Conservation (phyloP, 2,797 vertebrate species). For the Aldrovandia affinis region DNA sequence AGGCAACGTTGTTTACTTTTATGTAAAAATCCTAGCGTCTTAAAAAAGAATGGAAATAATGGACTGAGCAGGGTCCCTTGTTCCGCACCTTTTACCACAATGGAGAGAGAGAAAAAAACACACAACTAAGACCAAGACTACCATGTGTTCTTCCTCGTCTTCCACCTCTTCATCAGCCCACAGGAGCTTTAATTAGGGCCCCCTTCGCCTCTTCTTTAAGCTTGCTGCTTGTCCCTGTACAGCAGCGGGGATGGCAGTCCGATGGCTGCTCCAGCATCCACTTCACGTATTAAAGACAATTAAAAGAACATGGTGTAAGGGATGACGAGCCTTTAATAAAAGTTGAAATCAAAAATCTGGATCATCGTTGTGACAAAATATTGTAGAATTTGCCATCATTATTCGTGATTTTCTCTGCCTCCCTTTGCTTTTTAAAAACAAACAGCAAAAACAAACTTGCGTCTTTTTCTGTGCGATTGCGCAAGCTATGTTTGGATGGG, state of each 20-base stretch:
- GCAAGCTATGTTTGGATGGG: too few relatives aligned
- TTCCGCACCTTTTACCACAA: slow-evolving; percentile 74
- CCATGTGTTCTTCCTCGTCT: slow-evolving; percentile 61
- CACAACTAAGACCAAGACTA: slow-evolving; percentile 33
- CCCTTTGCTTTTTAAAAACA: too few relatives aligned
- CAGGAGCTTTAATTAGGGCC: background rate
- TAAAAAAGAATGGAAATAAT: slow-evolving; percentile 89
- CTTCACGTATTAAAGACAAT: background rate
- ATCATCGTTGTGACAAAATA: background rate
- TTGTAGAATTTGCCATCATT: background rate
- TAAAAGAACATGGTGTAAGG: too few relatives aligned
- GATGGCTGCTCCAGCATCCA: background rate
- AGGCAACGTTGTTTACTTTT: slow-evolving; percentile 99
- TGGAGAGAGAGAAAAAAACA: slow-evolving; percentile 53
- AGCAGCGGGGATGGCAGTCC: background rate
- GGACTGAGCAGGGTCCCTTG: slow-evolving; percentile 71
- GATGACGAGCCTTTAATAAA: background rate
- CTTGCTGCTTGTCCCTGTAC: background rate
- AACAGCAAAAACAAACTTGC: too few relatives aligned
- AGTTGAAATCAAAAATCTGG: background rate
- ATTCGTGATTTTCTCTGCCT: background rate
- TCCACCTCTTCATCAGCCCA: slow-evolving; percentile 43
- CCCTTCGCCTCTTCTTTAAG: slow-evolving; percentile 51
- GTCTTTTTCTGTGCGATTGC: too few relatives aligned
- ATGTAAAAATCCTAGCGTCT: slow-evolving; percentile 97